Evolutionary conservation across 2,113 vertebrate species (phyloP).

Genomic region (Oryzias melastigma): DNA sequence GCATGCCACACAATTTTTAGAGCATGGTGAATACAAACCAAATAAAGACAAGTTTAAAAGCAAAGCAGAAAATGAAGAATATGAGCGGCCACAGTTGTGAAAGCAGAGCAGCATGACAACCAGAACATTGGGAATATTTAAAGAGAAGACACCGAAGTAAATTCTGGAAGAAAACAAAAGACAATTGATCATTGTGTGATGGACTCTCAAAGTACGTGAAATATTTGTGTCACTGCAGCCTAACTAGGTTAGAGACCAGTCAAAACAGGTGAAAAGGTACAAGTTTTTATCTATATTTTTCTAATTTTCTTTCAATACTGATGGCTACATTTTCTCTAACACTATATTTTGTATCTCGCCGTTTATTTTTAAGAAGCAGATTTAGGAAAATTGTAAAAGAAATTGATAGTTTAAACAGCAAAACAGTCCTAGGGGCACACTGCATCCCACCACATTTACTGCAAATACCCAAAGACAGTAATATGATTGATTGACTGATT

Average conservation of each 20-base stretch:
- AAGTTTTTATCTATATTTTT: conserved; percentile 28
- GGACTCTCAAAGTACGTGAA: conserved; percentile 19
- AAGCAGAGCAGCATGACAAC: conserved; percentile 37
- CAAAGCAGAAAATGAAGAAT: conserved; percentile 66
- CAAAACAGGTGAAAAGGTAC: conserved; percentile 12
- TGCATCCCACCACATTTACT: too few species aligned
- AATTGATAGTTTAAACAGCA: too few species aligned
- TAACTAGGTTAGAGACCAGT: conserved; percentile 26
- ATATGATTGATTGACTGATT: too few species aligned
- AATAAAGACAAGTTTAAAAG: conserved; percentile 38
- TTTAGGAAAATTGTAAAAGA: too few species aligned
- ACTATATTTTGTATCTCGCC: conserved; percentile 20
- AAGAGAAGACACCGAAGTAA: conserved; percentile 48
- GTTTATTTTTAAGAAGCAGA: too few species aligned
- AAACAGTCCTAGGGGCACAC: too few species aligned
- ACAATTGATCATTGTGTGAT: conserved; percentile 38
- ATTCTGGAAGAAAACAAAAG: conserved; percentile 48
- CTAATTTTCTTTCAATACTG: conserved; percentile 24
- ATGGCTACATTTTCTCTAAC: conserved; percentile 3
- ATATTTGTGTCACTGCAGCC: conserved; percentile 32
- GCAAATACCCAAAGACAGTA: too few species aligned
- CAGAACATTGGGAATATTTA: conserved; percentile 42
- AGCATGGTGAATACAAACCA: conserved; percentile 22
- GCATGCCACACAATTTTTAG: conserved; percentile 31
- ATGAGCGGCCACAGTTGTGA: conserved; percentile 21